Evolutionary conservation across 2,113 vertebrate genomes (phyloP).

Genomic region (Suricata suricatta): DNA sequence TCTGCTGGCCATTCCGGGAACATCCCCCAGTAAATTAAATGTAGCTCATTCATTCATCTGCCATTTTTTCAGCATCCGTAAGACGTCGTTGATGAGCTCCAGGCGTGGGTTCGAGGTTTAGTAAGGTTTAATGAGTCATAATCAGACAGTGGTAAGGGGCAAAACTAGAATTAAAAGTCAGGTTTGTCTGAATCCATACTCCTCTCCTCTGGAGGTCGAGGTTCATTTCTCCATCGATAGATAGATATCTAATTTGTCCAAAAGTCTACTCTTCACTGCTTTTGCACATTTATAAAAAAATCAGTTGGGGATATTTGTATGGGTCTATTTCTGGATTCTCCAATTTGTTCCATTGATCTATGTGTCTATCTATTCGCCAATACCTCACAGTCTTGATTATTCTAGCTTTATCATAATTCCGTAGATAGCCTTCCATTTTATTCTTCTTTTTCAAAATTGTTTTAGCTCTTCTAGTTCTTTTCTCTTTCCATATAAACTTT

Average conservation of each 20-base stretch:
- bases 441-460: not conserved
- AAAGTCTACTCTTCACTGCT: not conserved
- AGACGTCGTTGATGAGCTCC: fast-evolving
- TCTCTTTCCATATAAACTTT: not conserved
- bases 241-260: not conserved
- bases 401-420: not conserved
- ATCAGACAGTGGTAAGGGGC: no score
- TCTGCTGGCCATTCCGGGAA: constrained; percentile 54
- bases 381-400: not conserved
- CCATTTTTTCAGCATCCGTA: not conserved
- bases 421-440: not conserved
- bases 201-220: not conserved
- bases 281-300: not conserved
- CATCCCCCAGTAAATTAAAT: not conserved
- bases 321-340: not conserved
- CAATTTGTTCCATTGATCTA: not conserved
- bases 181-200: not conserved
- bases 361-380: not conserved
- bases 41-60: not conserved
- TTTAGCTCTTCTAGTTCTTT: not conserved
- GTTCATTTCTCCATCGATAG: not conserved
- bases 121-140: not conserved
- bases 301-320: not conserved
- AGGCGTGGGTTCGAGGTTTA: not conserved
- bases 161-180: not conserved